Evolutionary conservation across 2,797 vertebrate species (phyloP).

Genomic region (Harpagifer antarcticus): DNA sequence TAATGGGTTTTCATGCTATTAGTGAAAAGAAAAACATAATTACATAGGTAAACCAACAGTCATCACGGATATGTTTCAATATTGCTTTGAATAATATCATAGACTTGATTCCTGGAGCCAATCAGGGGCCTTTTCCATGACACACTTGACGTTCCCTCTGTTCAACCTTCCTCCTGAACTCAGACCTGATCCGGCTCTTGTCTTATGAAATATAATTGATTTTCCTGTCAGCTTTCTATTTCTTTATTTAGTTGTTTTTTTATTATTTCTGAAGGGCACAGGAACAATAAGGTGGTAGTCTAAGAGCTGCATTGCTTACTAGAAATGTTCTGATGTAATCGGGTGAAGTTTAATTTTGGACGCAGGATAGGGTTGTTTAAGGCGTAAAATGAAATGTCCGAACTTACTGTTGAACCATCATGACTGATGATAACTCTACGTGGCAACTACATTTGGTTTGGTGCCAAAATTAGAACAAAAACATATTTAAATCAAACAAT

Average conservation of each 20-base stretch:
- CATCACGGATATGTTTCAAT: neutral
- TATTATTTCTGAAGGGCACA: neutral
- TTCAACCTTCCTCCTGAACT: conserved; percentile 26
- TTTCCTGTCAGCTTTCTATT: conserved; percentile 10
- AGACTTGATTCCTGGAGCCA: conserved; percentile 10
- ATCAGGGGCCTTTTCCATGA: neutral
- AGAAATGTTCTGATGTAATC: neutral
- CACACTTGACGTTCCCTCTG: conserved; percentile 17
- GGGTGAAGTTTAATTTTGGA: neutral
- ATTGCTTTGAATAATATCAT: neutral
- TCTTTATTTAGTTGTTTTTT: conserved; percentile 12
- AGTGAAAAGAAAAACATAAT: conserved; percentile 1
- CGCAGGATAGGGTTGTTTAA: neutral
- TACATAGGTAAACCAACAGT: conserved; percentile 1
- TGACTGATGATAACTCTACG: too few species aligned
- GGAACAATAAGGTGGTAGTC: neutral
- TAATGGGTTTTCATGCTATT: neutral
- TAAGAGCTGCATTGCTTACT: neutral
- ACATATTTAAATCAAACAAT: too few species aligned
- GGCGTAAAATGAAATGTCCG: neutral
- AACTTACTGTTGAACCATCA: neutral
- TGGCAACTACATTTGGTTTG: neutral
- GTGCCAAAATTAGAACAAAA: neutral
- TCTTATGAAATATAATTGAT: neutral
- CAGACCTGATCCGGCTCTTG: too few species aligned